Evolutionary conservation across 23 tunicate species (phyloP), one percentile per base, ranked within the genome.

Genomic region (Corella eumyota): DNA sequence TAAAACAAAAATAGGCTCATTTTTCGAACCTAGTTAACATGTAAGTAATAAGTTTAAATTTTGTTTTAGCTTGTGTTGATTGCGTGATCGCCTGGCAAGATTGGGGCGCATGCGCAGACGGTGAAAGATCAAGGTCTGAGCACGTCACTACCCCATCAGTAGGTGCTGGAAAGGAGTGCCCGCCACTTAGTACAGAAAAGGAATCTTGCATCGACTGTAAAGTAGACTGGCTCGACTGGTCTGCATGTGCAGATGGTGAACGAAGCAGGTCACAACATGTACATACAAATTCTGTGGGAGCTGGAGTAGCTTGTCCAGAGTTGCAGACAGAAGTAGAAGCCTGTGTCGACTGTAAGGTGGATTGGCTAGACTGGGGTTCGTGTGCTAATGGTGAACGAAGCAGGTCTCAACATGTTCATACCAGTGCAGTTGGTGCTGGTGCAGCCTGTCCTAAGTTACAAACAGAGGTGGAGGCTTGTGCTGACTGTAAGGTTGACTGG

Each of bases 401-500:
- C 11, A 46, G 90, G 32, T 5, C n/a, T 17, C 68, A 72, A 35
- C 20, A 34, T 47, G 58, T 66, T 21, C 19, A 28, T 17, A 56
- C 50, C 5, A 54, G 45, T 49, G 60, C 47, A 15, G 44, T 47
- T 2, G 90, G 90, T 48, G 79, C 55, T 6, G 90, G 90, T n/a
- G 25, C 20, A 19, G 64, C 28, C 47, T 81, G 90, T 28, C 63
- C 69, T 51, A 21, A 34, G 11, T 76, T 44, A n/a, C 29, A 38
- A 32, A 59, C 59, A n/a, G 57, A 51, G 5, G 22, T 19, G 20
- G 57, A 51, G 79, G 96, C 25, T 31, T 88, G 96, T 64, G 25
- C 65, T 11, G 81, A 88, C 55, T 88, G 96, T 49, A 63, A 48
- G 25, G 54, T 79, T 22, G 68, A 54, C 0, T 88, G 96, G 96